These are phyloP conservation scores for Protophormia terraenovae DNA, from an alignment of 2,888 invertebrate species.

Conservation along the genomic window DNA sequence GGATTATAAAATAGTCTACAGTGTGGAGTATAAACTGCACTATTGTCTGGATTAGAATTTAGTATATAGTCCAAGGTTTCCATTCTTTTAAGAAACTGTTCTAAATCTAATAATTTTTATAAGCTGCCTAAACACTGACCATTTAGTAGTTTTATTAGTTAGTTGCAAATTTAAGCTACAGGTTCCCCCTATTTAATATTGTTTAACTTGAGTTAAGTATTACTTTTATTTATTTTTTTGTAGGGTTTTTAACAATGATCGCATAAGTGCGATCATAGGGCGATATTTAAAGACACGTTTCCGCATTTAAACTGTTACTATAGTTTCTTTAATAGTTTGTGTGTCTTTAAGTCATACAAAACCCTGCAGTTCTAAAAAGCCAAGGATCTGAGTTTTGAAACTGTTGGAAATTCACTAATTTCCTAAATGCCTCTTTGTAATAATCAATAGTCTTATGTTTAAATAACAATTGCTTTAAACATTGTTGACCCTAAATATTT, in stretches of 20 bases:
- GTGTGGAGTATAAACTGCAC: no score
- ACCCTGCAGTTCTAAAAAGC: not conserved
- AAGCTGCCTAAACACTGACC: slow-evolving; percentile 7
- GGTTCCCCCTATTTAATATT: slow-evolving; percentile 6
- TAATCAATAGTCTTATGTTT: no score
- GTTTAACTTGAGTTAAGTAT: not conserved
- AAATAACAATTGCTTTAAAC: no score
- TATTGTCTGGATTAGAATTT: no score
- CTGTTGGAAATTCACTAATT: no score
- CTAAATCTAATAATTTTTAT: not conserved
- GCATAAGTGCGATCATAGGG: slow-evolving; percentile 58
- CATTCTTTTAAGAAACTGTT: not conserved
- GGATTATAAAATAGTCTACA: no score
- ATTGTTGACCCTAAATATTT: no score
- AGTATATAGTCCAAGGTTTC: not conserved
- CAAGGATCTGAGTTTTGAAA: no score
- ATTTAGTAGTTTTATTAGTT: slow-evolving; percentile 18
- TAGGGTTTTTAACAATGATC: slow-evolving; percentile 44
- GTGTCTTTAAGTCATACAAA: not conserved
- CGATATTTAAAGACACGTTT: slow-evolving; percentile 65
- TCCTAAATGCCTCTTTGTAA: no score
- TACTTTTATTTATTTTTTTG: not conserved
- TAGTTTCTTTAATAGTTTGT: slow-evolving; percentile 11
- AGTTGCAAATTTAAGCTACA: not conserved
- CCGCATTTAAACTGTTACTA: slow-evolving; percentile 55